Conservation (phyloP, 2,888 invertebrate genomes). For the Odontocerum albicorne region DNA sequence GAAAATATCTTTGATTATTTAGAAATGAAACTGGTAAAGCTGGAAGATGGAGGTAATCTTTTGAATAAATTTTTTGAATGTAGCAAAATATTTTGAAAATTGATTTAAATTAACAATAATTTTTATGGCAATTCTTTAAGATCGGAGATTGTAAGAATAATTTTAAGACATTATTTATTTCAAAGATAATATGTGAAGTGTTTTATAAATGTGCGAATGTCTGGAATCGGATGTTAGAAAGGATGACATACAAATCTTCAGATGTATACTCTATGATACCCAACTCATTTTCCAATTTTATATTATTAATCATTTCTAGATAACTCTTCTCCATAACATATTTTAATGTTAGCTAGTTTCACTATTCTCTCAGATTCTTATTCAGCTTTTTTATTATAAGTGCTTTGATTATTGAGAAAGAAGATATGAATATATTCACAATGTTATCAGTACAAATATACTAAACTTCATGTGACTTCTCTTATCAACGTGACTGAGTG, state of each 20-base stretch:
- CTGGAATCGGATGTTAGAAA: constrained; percentile 1
- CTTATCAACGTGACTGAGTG: too few species aligned
- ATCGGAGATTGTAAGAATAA: constrained; percentile 15
- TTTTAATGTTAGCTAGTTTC: not conserved
- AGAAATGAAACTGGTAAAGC: not conserved
- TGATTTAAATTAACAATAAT: constrained; percentile 17
- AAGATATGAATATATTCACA: too few species aligned
- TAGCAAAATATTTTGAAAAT: constrained; percentile 15
- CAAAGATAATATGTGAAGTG: constrained; percentile 10
- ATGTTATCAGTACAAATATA: too few species aligned
- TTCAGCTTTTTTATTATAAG: not conserved
- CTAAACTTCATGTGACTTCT: too few species aligned
- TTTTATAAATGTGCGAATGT: constrained; percentile 21
- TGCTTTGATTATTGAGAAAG: constrained; percentile 4
- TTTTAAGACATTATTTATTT: constrained; percentile 24
- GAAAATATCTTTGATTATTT: constrained; percentile 21
- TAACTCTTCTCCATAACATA: not conserved
- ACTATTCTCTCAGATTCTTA: not conserved
- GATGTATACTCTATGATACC: not conserved
- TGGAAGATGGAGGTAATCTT: constrained; percentile 7
- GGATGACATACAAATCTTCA: not conserved
- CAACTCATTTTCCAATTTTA: not conserved
- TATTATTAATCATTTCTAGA: not conserved
- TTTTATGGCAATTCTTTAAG: constrained; percentile 12
- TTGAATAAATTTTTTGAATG: constrained; percentile 13